Evolutionary conservation across 2,113 vertebrate species (phyloP).

Genomic region (Bubo blakistoni): DNA sequence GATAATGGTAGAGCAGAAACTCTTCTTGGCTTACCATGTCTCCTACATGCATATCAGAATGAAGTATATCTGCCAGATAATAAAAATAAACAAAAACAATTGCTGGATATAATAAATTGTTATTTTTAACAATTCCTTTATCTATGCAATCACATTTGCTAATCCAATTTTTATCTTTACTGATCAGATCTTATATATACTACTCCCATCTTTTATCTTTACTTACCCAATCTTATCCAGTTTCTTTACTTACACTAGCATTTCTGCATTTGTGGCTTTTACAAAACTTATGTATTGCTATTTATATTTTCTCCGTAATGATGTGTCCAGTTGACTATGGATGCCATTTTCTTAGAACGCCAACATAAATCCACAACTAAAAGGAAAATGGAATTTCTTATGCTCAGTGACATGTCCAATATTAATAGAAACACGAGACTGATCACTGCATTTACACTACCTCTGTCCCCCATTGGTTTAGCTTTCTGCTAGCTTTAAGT

Average conservation of each 20-base stretch:
- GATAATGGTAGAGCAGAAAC: neutral
- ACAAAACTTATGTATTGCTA: neutral
- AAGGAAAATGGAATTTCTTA: constrained; percentile 24
- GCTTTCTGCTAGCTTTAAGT: neutral
- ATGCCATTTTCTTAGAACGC: neutral
- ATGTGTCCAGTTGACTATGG: neutral
- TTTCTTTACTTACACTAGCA: neutral
- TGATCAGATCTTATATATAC: neutral
- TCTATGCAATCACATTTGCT: neutral
- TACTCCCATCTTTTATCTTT: neutral
- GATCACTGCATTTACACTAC: neutral
- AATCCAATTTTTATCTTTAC: neutral
- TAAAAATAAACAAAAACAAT: neutral
- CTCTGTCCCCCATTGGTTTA: neutral
- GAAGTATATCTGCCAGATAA: neutral
- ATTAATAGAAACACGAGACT: neutral
- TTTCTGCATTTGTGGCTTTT: neutral
- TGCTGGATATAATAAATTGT: neutral
- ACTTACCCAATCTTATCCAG: neutral
- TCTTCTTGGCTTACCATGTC: neutral
- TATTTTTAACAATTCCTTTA: neutral
- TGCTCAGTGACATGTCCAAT: neutral
- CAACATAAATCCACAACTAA: neutral
- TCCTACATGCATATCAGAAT: neutral
- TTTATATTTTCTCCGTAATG: neutral